These are phyloP conservation scores for Platichthys stellatus DNA, from an alignment of 2,113 vertebrate genomes.

Conservation along the genomic window DNA sequence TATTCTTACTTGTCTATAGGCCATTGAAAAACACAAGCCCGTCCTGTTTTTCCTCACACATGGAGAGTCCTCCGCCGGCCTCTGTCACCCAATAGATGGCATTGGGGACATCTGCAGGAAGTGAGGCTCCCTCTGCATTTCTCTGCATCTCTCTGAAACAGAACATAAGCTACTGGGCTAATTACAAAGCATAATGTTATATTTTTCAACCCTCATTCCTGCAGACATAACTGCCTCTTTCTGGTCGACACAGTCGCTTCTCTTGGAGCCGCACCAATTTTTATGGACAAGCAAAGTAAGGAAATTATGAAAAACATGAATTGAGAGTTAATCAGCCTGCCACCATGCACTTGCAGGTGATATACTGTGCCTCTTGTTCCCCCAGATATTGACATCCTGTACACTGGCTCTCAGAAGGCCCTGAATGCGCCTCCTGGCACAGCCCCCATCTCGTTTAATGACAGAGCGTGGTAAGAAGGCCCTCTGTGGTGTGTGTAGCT, in stretches of 20 bases:
- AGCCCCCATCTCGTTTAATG: conserved; percentile 93
- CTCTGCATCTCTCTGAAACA: background rate
- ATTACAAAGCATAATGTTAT: background rate
- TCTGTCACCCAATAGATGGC: conserved; percentile 90
- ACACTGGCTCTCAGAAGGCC: conserved; percentile 93
- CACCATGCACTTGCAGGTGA: background rate
- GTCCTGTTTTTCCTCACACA: conserved; percentile 93
- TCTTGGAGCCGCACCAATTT: conserved; percentile 89
- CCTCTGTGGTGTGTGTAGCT: background rate
- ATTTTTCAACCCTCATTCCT: background rate
- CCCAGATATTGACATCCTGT: conserved; percentile 92
- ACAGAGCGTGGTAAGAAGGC: conserved; percentile 88
- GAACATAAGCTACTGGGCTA: background rate
- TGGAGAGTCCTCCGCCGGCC: conserved; percentile 91
- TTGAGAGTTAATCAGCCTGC: background rate
- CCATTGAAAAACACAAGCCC: conserved; percentile 87
- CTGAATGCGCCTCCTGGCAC: conserved; percentile 91
- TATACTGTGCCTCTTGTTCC: background rate
- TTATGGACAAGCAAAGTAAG: conserved; percentile 97
- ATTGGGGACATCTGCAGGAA: conserved; percentile 91
- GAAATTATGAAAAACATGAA: background rate
- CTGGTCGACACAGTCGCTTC: conserved; percentile 94
- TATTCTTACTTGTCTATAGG: conserved; percentile 71
- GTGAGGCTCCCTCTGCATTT: conserved; percentile 75
- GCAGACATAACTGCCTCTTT: conserved; percentile 91